phyloP scores from a whole-genome alignment of 2,113 vertebrate species.

The Anser brachyrhynchus region DNA sequence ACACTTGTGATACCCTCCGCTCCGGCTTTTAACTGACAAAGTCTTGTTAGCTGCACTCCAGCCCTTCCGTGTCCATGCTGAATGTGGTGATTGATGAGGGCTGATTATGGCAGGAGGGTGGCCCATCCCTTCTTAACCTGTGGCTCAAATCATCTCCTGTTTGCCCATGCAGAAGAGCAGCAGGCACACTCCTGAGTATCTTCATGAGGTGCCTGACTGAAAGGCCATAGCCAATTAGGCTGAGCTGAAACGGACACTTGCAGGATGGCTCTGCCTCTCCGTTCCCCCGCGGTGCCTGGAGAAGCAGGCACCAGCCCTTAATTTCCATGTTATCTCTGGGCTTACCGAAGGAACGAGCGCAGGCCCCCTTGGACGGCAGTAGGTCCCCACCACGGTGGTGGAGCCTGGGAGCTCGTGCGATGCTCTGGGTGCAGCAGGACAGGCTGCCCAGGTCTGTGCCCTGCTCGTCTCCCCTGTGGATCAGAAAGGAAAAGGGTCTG shows the following conservation, averaged over 20 bases:
- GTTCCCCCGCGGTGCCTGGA: neutral
- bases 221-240: conserved; percentile 61
- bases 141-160: conserved; percentile 28
- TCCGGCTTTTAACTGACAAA: conserved; percentile 43
- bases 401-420: neutral
- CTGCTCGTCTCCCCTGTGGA: neutral
- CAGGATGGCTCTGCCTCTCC: conserved; percentile 26
- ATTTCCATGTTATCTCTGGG: neutral
- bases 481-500: neutral
- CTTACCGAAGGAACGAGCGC: neutral
- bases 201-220: conserved; percentile 52
- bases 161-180: conserved; percentile 59
- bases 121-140: conserved; percentile 2
- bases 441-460: neutral
- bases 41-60: conserved; percentile 39
- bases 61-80: neutral
- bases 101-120: conserved; percentile 37
- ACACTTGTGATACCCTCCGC: conserved; percentile 42
- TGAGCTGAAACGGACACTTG: conserved; percentile 40
- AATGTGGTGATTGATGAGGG: conserved; percentile 20
- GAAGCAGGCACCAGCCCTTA: neutral
- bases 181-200: conserved; percentile 34
- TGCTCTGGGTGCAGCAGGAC: neutral
- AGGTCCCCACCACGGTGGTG: neutral
- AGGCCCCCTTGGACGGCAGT: neutral